Evolutionary conservation across 1,140 invertebrate species (phyloP), one percentile per base, ranked within the genome.

Genomic region (Drosophila kikkawai): DNA sequence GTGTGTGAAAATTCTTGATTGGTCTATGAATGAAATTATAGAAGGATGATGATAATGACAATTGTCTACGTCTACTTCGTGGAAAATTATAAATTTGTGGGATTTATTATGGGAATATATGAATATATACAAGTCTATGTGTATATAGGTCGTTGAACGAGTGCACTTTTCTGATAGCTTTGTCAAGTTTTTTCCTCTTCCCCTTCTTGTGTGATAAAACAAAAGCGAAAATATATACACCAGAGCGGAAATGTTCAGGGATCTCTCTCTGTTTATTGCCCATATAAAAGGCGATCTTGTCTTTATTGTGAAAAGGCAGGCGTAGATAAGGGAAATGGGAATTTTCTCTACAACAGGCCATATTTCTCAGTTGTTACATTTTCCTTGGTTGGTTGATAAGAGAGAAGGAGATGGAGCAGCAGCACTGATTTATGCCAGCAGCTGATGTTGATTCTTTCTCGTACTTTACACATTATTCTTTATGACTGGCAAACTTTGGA

Each of bases 361-460:
- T 48, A 75, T 37, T 73, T 47, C 7, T 68, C 47, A 74, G 67
- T 83, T 77, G 77, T 76, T 80, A 67, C 47, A 41, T 53, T 71
- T 57, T 55, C 53, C 29, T 51, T 34, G 29, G 22, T 37, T 34
- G 12, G n/a, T 61, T 85, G 81, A 84, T 84, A 82, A 83, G 68
- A 42, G 13, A 42, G 22, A 11, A 22, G 3, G 12, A 47, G 22
- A 4, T 6, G 34, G 13, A 34, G 17, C 63, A 68, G 57, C 41
- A 69, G 60, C 56, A 48, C 45, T 81, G 68, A 86, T 78, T 86
- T 85, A 85, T 77, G 73, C 59, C 74, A 55, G 34, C 67, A 50
- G 67, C 73, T 66, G 29, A 73, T 77, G 60, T 77, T 79, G 73
- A 75, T 79, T 75, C 36, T 67, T 70, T 74, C 60, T 45, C 39